Evolutionary conservation across 1,140 invertebrate genomes (phyloP).

Genomic region (Sycophaga agraensis): DNA sequence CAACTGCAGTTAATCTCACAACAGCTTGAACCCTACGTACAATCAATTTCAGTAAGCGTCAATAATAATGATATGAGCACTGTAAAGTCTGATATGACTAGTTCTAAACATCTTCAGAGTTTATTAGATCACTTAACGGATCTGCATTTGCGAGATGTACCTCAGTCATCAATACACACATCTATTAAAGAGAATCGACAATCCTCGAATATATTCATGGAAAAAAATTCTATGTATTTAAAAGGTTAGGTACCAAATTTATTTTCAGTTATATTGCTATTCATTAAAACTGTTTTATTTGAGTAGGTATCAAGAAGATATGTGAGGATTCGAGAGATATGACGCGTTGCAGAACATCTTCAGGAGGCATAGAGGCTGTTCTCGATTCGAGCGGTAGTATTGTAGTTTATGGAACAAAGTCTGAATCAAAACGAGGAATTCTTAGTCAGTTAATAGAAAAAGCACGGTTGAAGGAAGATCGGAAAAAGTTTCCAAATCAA

Average conservation of each 20-base stretch:
- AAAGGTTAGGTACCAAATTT: no score
- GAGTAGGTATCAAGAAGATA: no score
- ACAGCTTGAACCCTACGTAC: slow-evolving; percentile 68
- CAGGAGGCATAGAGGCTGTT: slow-evolving; percentile 45
- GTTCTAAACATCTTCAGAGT: slow-evolving; percentile 59
- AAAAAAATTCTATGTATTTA: not conserved
- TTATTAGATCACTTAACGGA: slow-evolving; percentile 62
- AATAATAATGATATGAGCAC: slow-evolving; percentile 47
- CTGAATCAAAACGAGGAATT: slow-evolving; percentile 55
- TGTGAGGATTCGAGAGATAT: slow-evolving; percentile 49
- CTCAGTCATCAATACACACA: slow-evolving; percentile 29
- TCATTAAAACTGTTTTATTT: no score
- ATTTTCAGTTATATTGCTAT: no score
- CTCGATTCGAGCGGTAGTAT: slow-evolving; percentile 54
- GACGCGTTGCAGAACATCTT: slow-evolving; percentile 50
- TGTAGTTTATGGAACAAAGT: slow-evolving; percentile 48
- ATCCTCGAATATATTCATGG: no score
- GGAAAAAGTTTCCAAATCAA: slow-evolving; percentile 58
- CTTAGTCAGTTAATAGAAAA: slow-evolving; percentile 62
- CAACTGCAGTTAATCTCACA: slow-evolving; percentile 65
- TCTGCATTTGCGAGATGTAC: slow-evolving; percentile 53
- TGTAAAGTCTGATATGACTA: slow-evolving; percentile 44
- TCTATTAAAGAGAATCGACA: slow-evolving; percentile 53
- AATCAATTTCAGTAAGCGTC: slow-evolving; percentile 58
- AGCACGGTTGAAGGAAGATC: slow-evolving; percentile 57